These are phyloP conservation scores for Prorops nasuta DNA, from an alignment of 1,140 invertebrate genomes.

Conservation along the genomic window DNA sequence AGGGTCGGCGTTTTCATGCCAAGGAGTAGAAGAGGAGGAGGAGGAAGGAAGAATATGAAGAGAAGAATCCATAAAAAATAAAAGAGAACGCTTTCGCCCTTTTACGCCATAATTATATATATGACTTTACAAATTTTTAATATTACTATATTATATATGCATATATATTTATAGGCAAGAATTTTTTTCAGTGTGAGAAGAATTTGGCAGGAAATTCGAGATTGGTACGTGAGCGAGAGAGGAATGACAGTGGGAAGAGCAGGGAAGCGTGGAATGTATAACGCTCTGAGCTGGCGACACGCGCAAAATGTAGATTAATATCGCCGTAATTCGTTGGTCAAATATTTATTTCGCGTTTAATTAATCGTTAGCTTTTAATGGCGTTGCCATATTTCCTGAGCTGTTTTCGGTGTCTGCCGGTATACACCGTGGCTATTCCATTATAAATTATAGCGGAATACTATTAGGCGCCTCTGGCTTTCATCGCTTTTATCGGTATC, in stretches of 20 bases:
- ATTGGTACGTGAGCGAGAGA: neutral
- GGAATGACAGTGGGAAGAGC: neutral
- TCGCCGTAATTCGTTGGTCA: conserved; percentile 47
- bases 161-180: too few relatives aligned
- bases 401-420: conserved; percentile 24
- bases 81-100: too few relatives aligned
- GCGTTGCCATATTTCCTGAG: conserved; percentile 34
- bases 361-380: conserved; percentile 54
- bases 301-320: conserved; percentile 49
- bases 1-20: too few relatives aligned
- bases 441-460: conserved; percentile 34
- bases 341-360: conserved; percentile 54
- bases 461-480: conserved; percentile 29
- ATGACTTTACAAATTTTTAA: too few relatives aligned
- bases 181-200: too few relatives aligned
- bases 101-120: too few relatives aligned
- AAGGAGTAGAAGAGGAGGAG: neutral
- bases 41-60: too few relatives aligned
- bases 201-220: too few relatives aligned
- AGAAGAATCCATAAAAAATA: too few relatives aligned
- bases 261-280: neutral
- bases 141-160: too few relatives aligned
- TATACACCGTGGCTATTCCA: conserved; percentile 26
- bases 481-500: conserved; percentile 39
- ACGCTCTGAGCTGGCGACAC: conserved; percentile 12